Evolutionary conservation across 2,888 invertebrate genomes (phyloP).

Genomic region (Drosophila neonasuta): DNA sequence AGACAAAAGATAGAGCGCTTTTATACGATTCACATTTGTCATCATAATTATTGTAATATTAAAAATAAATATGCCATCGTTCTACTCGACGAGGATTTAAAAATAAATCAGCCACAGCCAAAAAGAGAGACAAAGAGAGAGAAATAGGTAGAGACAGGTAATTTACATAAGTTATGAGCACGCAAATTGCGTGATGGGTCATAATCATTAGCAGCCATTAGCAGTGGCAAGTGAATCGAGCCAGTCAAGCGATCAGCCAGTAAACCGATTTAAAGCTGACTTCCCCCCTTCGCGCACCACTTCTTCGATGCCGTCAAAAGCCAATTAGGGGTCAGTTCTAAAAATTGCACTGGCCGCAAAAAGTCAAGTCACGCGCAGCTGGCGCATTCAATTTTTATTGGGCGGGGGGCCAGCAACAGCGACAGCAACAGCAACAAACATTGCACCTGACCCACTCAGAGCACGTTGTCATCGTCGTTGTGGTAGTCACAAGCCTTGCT

Average conservation of each 20-base stretch:
- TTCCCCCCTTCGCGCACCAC: neutral
- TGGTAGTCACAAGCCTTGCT: neutral
- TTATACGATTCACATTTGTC: conserved; percentile 60
- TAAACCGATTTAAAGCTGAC: conserved; percentile 16
- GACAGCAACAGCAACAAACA: neutral
- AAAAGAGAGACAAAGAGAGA: neutral
- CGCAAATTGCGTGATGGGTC: conserved; percentile 48
- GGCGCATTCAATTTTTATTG: conserved; percentile 45
- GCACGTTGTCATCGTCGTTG: conserved; percentile 38
- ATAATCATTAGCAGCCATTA: conserved; percentile 22
- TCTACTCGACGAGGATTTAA: conserved; percentile 27
- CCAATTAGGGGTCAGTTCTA: conserved; percentile 74
- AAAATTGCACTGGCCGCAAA: conserved; percentile 54
- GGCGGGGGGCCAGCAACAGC: neutral
- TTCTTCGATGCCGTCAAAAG: conserved; percentile 44
- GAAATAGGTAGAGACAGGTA: conserved; percentile 9
- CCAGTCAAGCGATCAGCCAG: conserved; percentile 11
- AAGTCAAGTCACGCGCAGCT: conserved; percentile 69
- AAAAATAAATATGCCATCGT: conserved; percentile 21
- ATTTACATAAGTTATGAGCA: conserved; percentile 54
- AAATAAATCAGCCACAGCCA: conserved; percentile 46
- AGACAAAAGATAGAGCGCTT: conserved; percentile 34
- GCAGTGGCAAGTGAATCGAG: conserved; percentile 26
- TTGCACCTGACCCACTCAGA: conserved; percentile 80
- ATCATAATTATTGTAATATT: conserved; percentile 65